phyloP scores from a whole-genome alignment of 2,113 vertebrate species.

The Engystomops pustulosus region DNA sequence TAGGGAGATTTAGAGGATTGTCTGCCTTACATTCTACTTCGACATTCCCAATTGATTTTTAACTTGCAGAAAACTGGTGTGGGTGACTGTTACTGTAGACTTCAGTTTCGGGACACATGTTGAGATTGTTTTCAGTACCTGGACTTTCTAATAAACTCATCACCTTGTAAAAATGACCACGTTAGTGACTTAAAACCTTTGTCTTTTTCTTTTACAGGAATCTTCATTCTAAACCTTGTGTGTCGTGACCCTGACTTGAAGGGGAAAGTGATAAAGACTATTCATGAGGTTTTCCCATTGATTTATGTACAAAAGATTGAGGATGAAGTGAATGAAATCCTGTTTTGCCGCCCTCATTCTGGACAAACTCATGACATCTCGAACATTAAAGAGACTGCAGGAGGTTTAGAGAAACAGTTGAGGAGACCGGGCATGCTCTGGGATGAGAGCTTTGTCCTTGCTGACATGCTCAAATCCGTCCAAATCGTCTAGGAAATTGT shows the following conservation, averaged over 20 bases:
- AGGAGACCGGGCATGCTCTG: conserved; percentile 66
- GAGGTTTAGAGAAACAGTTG: conserved; percentile 77
- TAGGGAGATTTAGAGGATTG: too few relatives aligned
- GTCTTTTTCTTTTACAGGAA: conserved; percentile 69
- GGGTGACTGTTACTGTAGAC: too few relatives aligned
- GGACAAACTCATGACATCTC: background rate
- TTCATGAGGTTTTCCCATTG: conserved; percentile 78
- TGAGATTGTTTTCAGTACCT: too few relatives aligned
- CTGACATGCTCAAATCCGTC: conserved; percentile 82
- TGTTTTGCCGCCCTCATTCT: conserved; percentile 74
- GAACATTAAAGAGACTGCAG: conserved; percentile 74
- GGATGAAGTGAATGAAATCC: conserved; percentile 90
- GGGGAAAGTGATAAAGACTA: conserved; percentile 76
- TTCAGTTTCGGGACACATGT: too few relatives aligned
- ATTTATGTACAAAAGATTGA: conserved; percentile 81
- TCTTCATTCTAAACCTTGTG: conserved; percentile 94
- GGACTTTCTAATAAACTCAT: too few relatives aligned
- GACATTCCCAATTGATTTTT: too few relatives aligned
- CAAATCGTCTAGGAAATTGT: conserved; percentile 81
- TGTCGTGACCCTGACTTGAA: conserved; percentile 84
- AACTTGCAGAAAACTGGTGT: too few relatives aligned
- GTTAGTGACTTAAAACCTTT: background rate
- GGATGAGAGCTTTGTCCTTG: conserved; percentile 77
- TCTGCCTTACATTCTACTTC: too few relatives aligned
- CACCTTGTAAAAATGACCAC: too few relatives aligned